Base-by-base conservation (phyloP, 2,888 invertebrate genomes). In the Stramonita haemastoma region DNA sequence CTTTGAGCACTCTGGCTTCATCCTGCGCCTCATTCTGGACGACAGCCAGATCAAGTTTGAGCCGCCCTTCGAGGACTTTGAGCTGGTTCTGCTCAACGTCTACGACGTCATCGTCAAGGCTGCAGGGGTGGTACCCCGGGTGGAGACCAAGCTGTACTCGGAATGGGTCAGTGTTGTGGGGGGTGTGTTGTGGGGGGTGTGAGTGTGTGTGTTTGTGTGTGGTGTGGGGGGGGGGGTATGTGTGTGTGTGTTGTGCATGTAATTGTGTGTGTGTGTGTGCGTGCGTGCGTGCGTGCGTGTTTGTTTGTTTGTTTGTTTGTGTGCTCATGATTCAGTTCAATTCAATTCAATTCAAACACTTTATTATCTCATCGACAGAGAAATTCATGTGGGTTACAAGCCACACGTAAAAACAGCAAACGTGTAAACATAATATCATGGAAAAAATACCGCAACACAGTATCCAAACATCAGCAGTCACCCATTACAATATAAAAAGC, bases 101-200 rank as follows among this genome's bases (percentile, higher is more conserved):
- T 97, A 98, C 91, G 98, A 98, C 92, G 97, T 97, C n/a, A 97
- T 98, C 92, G 97, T 98, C 22, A 97, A 97, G 90, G 97, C 98
- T 0, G 97, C 98, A 60, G 96, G 97, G 91, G 97, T 97, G 73
- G 96, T 98, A 87, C 98, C 98, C 1, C 97, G 98, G 89, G 96
- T 99, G 81, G 98, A 99, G 96, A 97, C 97, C 0, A 97, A 97
- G 84, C 95, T 96, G 32, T 98, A 97, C 95, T 97, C 97, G 92
- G 98, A 98, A 95, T 97, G 96, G 95, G 95, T 96, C 90, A 95
- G 96, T 93, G 15, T 26, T 8, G 57, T 77, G 22, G 1, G 8
- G 34, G 8, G 34, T 79, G 79, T 79, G 79, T 79, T 32, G 32
- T 32, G 32, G 32, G 29, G 79, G 29, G 79, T 79, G 79, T 79